A percentile compares a stretch with the other conserved stretches of the same genome.
Evolutionary conservation across 1,140 invertebrate species (phyloP).

Genomic region (Temnothorax longispinosus): DNA sequence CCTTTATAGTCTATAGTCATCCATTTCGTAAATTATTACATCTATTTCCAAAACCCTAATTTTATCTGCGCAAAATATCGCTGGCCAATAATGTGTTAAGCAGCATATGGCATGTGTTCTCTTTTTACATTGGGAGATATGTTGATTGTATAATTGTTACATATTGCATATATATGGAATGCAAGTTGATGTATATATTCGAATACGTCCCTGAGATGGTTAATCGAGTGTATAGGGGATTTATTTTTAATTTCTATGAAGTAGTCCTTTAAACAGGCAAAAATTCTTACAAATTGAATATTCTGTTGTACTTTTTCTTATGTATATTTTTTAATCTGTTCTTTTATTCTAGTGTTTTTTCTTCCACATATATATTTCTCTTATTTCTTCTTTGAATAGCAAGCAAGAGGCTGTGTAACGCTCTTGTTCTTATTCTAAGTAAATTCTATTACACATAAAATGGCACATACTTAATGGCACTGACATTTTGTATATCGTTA

Average conservation of each 20-base stretch:
- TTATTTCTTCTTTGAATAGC: background rate
- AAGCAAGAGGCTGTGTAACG: background rate
- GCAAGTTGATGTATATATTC: background rate
- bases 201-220: background rate
- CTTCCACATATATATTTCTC: background rate
- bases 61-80: background rate
- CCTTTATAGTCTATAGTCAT: background rate
- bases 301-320: background rate
- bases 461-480: background rate
- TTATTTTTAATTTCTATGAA: background rate
- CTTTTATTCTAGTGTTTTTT: background rate
- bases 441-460: background rate
- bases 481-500: conserved; percentile 13
- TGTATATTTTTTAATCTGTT: background rate
- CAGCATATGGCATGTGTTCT: background rate
- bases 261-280: background rate
- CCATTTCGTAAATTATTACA: background rate
- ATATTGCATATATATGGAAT: background rate
- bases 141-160: conserved; percentile 17
- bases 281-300: background rate
- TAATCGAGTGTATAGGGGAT: background rate
- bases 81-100: background rate
- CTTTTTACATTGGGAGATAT: background rate
- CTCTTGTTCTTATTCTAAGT: background rate
- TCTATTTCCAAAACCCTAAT: background rate